Base-by-base conservation (phyloP, 2,888 invertebrate genomes). In the Plebejus melissa region DNA sequence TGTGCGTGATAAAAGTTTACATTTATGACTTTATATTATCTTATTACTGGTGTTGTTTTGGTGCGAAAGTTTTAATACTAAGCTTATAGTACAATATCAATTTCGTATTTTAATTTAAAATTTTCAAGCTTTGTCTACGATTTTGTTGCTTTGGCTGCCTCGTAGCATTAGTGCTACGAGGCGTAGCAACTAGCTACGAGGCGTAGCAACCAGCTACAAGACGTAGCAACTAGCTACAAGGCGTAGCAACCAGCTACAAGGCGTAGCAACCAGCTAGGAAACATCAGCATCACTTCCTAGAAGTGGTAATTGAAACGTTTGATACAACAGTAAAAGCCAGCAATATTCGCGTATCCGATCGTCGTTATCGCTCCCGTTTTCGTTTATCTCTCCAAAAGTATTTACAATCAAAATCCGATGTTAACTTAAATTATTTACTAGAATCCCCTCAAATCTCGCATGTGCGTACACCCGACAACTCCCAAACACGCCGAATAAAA, bases 401-500 rank as follows among this genome's bases (percentile, higher is more conserved):
- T 72, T 32, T 54, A 54, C 72, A 72, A 72, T 72, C 72, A 72
- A 72, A 72, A 72, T 72, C 54, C 72, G 32, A 72, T 72, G 72
- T 72, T 54, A 72, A 75, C 69, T 75, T 75, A 70, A 75, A 75
- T 75, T 38, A 58, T 75, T 75, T 70, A 75, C 71, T 75, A 75
- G 70, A 75, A 71, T 75, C 71, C 71, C 58, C 75, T 58, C 50
- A 72, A 75, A 71, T 75, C 71, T 74, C 60, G 58, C 70, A 57
- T 70, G 75, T 75, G 70, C 58, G 75, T 75, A 76, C 76, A 78
- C 72, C 79, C 76, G 76, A 79, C 78, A 85, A 88, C 84, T 87
- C 84, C 81, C 83, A 82, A 86, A 87, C 75, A 71, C 86, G 85
- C 83, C 84, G 83, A 88, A 91, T 92, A 91, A 93, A 94, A 91